Evolutionary conservation across 92 coral and sea anemone genomes (phyloP).

Genomic region (Epizoanthus scotinus): DNA sequence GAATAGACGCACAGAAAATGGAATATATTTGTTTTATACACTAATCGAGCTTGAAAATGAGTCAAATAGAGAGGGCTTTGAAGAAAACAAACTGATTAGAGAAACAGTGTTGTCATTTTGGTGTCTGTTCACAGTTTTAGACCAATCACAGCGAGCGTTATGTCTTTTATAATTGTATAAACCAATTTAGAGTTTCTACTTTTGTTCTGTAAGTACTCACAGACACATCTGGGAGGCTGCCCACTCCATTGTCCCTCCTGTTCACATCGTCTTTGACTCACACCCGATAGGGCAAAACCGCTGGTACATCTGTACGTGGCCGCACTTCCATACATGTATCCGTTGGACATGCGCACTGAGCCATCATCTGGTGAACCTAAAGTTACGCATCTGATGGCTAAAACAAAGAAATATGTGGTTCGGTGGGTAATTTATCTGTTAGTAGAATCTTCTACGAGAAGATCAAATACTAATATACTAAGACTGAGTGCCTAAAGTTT

Average conservation of each 20-base stretch:
- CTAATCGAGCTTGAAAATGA: too few relatives aligned
- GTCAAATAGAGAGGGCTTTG: too few relatives aligned
- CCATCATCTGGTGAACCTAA: conserved; percentile 82
- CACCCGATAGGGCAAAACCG: conserved; percentile 74
- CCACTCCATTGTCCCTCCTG: conserved; percentile 78
- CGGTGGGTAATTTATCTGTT: not conserved
- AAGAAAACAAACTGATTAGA: too few relatives aligned
- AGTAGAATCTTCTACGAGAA: too few relatives aligned
- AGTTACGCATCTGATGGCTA: conserved; percentile 76
- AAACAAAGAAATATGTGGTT: not conserved
- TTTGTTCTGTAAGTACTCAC: conserved; percentile 63
- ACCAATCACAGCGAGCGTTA: too few relatives aligned
- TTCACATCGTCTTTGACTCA: conserved; percentile 67
- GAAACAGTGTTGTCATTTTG: too few relatives aligned
- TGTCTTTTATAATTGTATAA: too few relatives aligned
- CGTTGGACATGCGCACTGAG: conserved; percentile 57
- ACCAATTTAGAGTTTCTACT: not conserved
- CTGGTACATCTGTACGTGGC: conserved; percentile 72
- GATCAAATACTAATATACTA: too few relatives aligned
- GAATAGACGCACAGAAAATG: too few relatives aligned
- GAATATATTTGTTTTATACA: too few relatives aligned
- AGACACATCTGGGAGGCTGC: conserved; percentile 86
- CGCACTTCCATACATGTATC: conserved; percentile 71
- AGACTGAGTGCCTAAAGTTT: not conserved
- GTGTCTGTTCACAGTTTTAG: too few relatives aligned